Base-by-base conservation (phyloP, 2,113 vertebrate genomes). In the Scytalopus superciliaris region DNA sequence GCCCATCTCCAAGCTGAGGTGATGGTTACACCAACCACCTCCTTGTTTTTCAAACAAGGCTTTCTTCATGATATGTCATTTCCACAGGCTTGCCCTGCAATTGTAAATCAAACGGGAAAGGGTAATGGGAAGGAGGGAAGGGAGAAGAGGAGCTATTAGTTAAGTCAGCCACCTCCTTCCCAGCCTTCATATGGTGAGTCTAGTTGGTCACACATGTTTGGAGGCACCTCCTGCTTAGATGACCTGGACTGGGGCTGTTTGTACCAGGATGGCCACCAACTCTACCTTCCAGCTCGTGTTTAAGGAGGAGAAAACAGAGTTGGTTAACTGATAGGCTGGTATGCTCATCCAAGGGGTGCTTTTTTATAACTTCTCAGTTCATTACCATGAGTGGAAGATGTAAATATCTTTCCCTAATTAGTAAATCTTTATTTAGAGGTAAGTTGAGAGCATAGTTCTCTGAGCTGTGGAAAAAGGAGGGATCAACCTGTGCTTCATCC, bases 121-220 rank as follows among this genome's bases (percentile, higher is more conserved):
- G 37, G 31, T 49, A 40, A 72, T 77, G 80, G 42, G 37, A 68
- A 88, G 64, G 47, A 77, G 50, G 42, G 60, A 63, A 69, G 31
- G 53, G 50, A 96, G 93, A 68, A 90, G 66, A 52, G 44, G 57
- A 73, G 79, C 10, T 33, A 3, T 53, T 62, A 40, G 75, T 70
- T 68, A 59, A 68, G 40, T 44, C 1, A 3, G 35, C 75, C 27
- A 17, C 40, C 67, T 83, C 28, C 76, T 88, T 24, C 44, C 45
- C 33, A 50, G 53, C 22, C 68, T 31, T 19, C 0, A 6, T 39
- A 33, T n/a, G 63, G 44, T 28, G 67, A 47, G 40, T 44, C 56
- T 42, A 0, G 22, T 55, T 57, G 24, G 16, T 79, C 9, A 1
- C 40, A 9, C 0, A 1, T 55, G 8, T 72, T 59, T 64, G 72